A percentile compares a stretch with the other conserved stretches of the same genome.
Conservation (phyloP, 2,113 vertebrate genomes). For the Aix galericulata region DNA sequence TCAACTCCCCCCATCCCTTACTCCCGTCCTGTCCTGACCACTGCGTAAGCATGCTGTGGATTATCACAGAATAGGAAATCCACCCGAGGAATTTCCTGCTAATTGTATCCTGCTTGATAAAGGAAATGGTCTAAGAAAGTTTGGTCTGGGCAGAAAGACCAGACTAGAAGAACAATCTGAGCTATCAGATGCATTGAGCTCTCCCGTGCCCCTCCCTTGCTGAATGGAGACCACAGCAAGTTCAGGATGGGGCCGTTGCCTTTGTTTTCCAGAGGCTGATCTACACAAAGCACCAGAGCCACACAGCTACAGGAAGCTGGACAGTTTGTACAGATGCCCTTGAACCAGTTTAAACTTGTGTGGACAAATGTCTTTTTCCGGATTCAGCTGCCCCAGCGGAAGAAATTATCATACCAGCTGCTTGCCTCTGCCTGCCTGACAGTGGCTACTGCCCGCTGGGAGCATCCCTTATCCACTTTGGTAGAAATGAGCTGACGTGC, state of each 20-base stretch:
- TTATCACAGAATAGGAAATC: conserved; percentile 58
- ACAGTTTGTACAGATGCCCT: conserved; percentile 42
- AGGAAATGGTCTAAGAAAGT: conserved; percentile 60
- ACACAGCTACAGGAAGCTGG: conserved; percentile 27
- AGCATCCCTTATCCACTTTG: not conserved
- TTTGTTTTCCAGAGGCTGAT: conserved; percentile 40
- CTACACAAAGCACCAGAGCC: not conserved
- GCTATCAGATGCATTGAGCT: not conserved
- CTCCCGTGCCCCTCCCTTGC: conserved; percentile 32
- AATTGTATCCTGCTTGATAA: conserved; percentile 64
- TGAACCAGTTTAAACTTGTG: conserved; percentile 56
- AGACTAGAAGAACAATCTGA: conserved; percentile 42
- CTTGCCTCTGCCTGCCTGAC: conserved; percentile 12
- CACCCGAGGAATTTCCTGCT: conserved; percentile 68
- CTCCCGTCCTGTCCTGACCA: not conserved
- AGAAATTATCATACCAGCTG: conserved; percentile 32
- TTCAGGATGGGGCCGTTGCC: conserved; percentile 31
- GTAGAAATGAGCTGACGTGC: not conserved
- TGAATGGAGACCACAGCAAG: not conserved
- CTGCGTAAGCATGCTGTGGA: not conserved
- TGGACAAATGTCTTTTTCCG: conserved; percentile 31
- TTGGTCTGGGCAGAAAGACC: conserved; percentile 41
- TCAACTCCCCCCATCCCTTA: not conserved
- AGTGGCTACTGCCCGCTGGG: not conserved
- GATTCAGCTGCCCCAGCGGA: conserved; percentile 24